Evolutionary conservation across 1,140 invertebrate species (phyloP).

Genomic region (Pogonomyrmex californicus): DNA sequence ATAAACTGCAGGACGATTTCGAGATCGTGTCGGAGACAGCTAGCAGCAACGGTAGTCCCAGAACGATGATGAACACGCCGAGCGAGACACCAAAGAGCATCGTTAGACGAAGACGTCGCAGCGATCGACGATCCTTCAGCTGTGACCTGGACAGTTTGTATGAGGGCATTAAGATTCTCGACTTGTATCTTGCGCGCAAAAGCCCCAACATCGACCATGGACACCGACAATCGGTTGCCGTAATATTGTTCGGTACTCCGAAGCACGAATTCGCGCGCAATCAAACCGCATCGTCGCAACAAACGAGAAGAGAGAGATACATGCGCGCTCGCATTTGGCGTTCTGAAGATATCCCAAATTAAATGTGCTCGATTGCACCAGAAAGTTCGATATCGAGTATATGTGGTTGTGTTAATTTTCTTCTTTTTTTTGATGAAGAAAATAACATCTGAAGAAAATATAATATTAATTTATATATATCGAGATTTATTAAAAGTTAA

Average conservation of each 20-base stretch:
- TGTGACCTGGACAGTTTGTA: constrained; percentile 80
- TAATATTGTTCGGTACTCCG: constrained; percentile 79
- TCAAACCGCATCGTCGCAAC: constrained; percentile 22
- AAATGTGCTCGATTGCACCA: background rate
- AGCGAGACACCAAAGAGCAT: constrained; percentile 40
- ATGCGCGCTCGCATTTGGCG: constrained; percentile 69
- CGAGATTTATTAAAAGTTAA: background rate
- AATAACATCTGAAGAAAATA: background rate
- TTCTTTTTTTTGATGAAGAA: background rate
- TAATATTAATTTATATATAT: background rate
- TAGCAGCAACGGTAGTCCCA: constrained; percentile 69
- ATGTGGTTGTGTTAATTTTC: background rate
- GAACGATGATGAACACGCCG: constrained; percentile 61
- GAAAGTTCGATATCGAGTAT: background rate
- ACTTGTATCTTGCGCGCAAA: constrained; percentile 76
- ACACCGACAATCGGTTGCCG: constrained; percentile 63
- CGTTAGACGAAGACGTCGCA: background rate
- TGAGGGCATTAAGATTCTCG: constrained; percentile 80
- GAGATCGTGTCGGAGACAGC: constrained; percentile 78
- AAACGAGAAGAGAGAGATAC: constrained; percentile 20
- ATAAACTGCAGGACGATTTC: constrained; percentile 74
- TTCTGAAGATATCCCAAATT: constrained; percentile 74
- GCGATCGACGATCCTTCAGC: constrained; percentile 57
- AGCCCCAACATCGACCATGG: background rate
- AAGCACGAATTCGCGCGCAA: constrained; percentile 61